Percentiles rank a stretch among this genome's conserved stretches.
These are phyloP conservation scores for Anguilla rostrata DNA, from an alignment of 2,113 vertebrate genomes.

Conservation along the genomic window DNA sequence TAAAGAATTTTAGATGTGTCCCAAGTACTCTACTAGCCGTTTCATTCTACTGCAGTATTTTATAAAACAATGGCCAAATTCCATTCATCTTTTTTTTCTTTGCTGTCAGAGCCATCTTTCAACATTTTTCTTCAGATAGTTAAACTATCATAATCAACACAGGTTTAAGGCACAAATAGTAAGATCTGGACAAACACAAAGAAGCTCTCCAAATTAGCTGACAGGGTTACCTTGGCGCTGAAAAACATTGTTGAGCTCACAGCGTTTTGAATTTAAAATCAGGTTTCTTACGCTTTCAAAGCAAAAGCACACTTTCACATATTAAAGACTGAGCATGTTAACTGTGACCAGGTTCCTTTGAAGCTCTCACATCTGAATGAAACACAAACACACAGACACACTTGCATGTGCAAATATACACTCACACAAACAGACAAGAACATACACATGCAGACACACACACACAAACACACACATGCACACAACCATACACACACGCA, in stretches of 20 bases:
- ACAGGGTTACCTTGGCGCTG: background rate
- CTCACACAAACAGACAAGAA: background rate
- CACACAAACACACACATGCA: too few species aligned
- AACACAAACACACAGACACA: too few species aligned
- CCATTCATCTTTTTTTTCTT: too few species aligned
- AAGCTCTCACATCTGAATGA: constrained; percentile 18
- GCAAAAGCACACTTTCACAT: background rate
- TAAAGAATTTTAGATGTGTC: too few species aligned
- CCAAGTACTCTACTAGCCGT: too few species aligned
- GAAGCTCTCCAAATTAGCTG: background rate
- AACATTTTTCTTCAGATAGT: too few species aligned
- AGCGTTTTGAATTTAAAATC: background rate
- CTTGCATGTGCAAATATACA: too few species aligned
- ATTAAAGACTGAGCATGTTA: background rate
- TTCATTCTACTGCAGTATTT: too few species aligned
- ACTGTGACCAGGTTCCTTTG: constrained; percentile 27
- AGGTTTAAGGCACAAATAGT: background rate
- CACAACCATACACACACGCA: too few species aligned
- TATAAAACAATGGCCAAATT: too few species aligned
- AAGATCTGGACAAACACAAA: background rate
- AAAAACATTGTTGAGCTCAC: background rate
- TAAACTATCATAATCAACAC: too few species aligned
- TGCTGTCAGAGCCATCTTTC: too few species aligned
- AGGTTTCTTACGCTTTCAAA: background rate
- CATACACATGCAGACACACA: background rate